Percentiles rank a stretch among this genome's conserved stretches.
These are phyloP conservation scores for Chloebia gouldiae DNA, from an alignment of 2,113 vertebrate species.

Conservation along the genomic window DNA sequence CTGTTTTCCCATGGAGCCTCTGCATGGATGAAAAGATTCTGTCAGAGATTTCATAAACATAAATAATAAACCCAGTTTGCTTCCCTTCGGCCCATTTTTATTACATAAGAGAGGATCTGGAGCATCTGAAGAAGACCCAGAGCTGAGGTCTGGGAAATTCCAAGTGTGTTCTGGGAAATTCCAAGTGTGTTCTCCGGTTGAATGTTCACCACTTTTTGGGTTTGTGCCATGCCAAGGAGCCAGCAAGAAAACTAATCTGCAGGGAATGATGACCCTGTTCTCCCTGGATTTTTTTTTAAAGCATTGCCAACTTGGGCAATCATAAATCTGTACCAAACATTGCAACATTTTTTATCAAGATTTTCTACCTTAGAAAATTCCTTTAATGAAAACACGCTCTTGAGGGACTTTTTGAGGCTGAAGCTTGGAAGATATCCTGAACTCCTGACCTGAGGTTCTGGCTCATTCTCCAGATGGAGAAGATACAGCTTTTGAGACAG, in stretches of 20 bases:
- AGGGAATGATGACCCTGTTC: neutral
- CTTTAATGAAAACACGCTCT: neutral
- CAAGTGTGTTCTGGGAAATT: neutral
- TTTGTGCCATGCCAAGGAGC: neutral
- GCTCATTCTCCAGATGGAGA: neutral
- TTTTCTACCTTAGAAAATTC: neutral
- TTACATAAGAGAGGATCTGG: neutral
- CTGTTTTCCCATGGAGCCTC: accelerated
- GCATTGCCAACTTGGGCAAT: neutral
- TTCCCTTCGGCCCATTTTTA: neutral
- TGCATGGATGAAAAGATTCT: neutral
- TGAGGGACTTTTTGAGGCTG: neutral
- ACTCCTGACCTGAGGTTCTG: neutral
- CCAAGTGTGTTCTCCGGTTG: neutral
- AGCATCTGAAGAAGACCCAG: neutral
- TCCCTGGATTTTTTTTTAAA: neutral
- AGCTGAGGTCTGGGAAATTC: neutral
- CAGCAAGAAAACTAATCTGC: neutral
- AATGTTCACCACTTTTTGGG: neutral
- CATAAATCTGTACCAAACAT: neutral
- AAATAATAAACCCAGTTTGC: neutral
- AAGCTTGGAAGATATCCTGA: neutral
- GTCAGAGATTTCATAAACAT: neutral
- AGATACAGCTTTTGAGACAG: neutral
- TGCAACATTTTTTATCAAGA: conserved; percentile 4